Evolutionary conservation across 2,797 vertebrate genomes (phyloP).

Genomic region (Danio choprae): DNA sequence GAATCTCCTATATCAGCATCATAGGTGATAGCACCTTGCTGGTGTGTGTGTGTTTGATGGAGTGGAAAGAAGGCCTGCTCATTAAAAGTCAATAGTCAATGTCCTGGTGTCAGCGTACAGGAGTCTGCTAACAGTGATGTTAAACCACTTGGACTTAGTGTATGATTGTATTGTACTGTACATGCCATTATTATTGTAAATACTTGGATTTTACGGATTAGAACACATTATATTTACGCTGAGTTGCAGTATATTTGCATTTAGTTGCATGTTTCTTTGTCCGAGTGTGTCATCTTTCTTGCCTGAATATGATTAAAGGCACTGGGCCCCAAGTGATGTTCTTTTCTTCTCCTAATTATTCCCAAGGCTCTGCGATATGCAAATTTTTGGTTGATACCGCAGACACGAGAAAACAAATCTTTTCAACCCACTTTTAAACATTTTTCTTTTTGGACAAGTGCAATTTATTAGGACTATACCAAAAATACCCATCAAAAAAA

Average conservation of each 20-base stretch:
- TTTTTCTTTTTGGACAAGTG: background rate
- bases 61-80: constrained; percentile 27
- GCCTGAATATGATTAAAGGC: constrained; percentile 68
- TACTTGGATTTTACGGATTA: constrained; percentile 61
- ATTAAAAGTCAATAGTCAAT: constrained; percentile 44
- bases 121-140: constrained; percentile 46
- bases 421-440: constrained; percentile 22
- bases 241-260: constrained; percentile 65
- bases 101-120: constrained; percentile 44
- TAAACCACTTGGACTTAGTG: constrained; percentile 45
- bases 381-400: constrained; percentile 2
- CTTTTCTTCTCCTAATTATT: constrained; percentile 45
- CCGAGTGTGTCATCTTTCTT: constrained; percentile 64
- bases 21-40: constrained; percentile 36
- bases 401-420: constrained; percentile 23
- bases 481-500: background rate
- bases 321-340: constrained; percentile 54
- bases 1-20: constrained; percentile 42
- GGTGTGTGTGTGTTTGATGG: constrained; percentile 18
- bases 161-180: constrained; percentile 58
- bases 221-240: constrained; percentile 59
- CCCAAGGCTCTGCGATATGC: background rate
- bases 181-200: constrained; percentile 65
- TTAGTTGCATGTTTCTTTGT: constrained; percentile 70
- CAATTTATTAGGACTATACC: constrained; percentile 8